Evolutionary conservation across 2,113 vertebrate genomes (phyloP).

Genomic region (Alouatta palliata): DNA sequence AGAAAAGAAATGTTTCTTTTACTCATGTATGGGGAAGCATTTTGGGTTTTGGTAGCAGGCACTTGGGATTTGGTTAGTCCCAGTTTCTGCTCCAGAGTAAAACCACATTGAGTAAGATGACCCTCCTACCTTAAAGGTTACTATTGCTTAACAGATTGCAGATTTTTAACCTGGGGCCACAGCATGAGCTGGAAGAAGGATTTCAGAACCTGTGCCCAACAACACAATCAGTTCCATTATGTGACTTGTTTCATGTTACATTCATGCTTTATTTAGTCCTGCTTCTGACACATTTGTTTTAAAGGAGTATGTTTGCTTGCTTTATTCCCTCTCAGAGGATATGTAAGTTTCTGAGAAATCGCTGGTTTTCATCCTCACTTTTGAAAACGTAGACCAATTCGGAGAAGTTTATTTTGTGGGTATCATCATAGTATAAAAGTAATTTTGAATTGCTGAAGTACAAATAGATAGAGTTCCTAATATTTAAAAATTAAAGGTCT

Average conservation of each 20-base stretch:
- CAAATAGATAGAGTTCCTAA: not conserved
- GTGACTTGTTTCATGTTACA: slow-evolving; percentile 67
- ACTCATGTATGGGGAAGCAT: not conserved
- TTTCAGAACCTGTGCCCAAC: slow-evolving; percentile 62
- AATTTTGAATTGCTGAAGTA: not conserved
- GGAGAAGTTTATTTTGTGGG: not conserved
- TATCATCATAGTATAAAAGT: not conserved
- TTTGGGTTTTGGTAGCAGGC: slow-evolving; percentile 6
- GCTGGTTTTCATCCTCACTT: not conserved
- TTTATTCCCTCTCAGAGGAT: not conserved
- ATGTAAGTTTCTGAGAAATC: not conserved
- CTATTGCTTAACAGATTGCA: slow-evolving; percentile 67
- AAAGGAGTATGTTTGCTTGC: slow-evolving; percentile 32
- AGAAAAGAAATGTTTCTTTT: not conserved
- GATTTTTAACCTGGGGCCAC: slow-evolving; percentile 75
- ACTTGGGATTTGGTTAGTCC: slow-evolving; percentile 55
- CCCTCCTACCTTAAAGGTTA: slow-evolving; percentile 73
- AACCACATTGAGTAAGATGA: slow-evolving; percentile 69
- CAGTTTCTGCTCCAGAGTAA: slow-evolving; percentile 60
- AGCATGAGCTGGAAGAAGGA: slow-evolving; percentile 40
- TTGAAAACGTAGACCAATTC: slow-evolving; percentile 23
- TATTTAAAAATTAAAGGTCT: slow-evolving; percentile 19
- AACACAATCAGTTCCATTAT: slow-evolving; percentile 69
- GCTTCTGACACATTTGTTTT: slow-evolving; percentile 65
- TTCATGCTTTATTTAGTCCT: slow-evolving; percentile 53